Conservation (phyloP, 2,113 vertebrate species). For the Morone chrysops region DNA sequence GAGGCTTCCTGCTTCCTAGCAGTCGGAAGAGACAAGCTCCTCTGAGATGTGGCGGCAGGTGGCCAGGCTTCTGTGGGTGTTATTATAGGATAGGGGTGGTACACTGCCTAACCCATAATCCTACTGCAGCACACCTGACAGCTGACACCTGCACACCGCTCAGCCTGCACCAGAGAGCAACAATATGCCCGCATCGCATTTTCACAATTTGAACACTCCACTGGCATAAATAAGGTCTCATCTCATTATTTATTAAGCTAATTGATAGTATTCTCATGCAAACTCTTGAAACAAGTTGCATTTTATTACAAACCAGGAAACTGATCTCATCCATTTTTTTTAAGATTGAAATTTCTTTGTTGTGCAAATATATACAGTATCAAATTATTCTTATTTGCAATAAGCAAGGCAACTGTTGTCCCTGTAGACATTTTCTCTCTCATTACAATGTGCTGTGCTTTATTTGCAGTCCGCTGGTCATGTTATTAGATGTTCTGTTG, state of each 20-base stretch:
- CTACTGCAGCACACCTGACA: conserved; percentile 80
- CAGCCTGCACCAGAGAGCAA: conserved; percentile 32
- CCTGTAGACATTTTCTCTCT: conserved; percentile 19
- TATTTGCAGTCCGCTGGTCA: conserved; percentile 52
- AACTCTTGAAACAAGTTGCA: neutral
- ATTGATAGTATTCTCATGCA: neutral
- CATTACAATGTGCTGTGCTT: conserved; percentile 51
- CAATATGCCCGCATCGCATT: conserved; percentile 40
- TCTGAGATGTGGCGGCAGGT: conserved; percentile 77
- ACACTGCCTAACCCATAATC: conserved; percentile 70
- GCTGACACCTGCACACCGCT: conserved; percentile 82
- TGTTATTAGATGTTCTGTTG: conserved; percentile 67
- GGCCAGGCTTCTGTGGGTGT: conserved; percentile 73
- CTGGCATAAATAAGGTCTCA: conserved; percentile 1
- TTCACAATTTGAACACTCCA: conserved; percentile 32
- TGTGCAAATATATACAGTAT: neutral
- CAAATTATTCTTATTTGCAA: conserved; percentile 31
- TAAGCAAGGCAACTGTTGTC: conserved; percentile 8
- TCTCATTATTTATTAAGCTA: neutral
- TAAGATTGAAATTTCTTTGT: neutral
- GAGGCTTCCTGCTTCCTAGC: conserved; percentile 77
- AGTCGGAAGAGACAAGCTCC: conserved; percentile 68
- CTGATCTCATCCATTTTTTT: neutral
- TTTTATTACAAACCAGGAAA: conserved; percentile 4
- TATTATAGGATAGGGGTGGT: conserved; percentile 80